These are phyloP conservation scores for Otolemur garnettii DNA, from an alignment of 2,113 vertebrate species.

Conservation along the genomic window DNA sequence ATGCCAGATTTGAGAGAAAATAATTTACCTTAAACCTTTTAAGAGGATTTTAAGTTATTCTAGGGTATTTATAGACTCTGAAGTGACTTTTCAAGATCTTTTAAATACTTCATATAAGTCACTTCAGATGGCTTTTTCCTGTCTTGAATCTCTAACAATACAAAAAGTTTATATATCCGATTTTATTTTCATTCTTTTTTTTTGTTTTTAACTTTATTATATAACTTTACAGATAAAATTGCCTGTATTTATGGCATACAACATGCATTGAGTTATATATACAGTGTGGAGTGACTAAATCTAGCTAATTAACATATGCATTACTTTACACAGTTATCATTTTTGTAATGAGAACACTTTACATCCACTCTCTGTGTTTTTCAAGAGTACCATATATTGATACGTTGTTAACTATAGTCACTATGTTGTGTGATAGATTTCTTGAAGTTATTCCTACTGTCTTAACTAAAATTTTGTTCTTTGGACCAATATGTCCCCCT, in stretches of 20 bases:
- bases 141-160: not conserved
- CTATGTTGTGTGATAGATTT: no score
- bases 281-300: not conserved
- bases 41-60: not conserved
- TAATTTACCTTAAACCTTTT: not conserved
- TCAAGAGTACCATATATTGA: not conserved
- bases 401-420: not conserved
- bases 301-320: not conserved
- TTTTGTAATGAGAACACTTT: not conserved
- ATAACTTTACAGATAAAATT: not conserved
- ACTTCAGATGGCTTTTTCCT: not conserved
- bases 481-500: not conserved
- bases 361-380: not conserved
- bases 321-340: not conserved
- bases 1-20: conserved; percentile 1
- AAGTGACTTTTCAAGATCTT: not conserved
- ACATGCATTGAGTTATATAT: not conserved
- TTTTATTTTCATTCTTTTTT: not conserved
- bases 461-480: not conserved
- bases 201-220: not conserved
- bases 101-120: not conserved
- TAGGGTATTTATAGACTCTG: not conserved
- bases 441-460: not conserved
- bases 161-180: not conserved
- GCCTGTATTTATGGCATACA: not conserved